These are phyloP conservation scores for Limonius californicus DNA, from an alignment of 1,140 invertebrate species.

Conservation along the genomic window DNA sequence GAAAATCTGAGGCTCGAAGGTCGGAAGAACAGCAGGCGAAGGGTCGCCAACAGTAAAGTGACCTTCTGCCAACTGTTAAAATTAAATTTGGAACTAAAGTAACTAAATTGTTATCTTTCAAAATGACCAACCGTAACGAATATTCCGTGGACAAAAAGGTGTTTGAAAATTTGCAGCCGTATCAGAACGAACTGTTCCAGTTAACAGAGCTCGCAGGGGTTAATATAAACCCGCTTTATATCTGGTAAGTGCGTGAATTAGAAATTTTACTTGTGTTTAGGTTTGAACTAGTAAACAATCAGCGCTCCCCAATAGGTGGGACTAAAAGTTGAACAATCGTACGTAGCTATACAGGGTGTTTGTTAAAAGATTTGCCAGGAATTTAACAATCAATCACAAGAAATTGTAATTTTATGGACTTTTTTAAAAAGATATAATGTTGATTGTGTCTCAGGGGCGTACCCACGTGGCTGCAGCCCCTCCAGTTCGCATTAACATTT, in stretches of 20 bases:
- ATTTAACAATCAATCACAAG: neutral
- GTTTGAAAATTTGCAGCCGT: slow-evolving; percentile 22
- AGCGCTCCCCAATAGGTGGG: too few species aligned
- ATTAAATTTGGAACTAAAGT: too few species aligned
- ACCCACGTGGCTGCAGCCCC: too few species aligned
- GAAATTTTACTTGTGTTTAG: too few species aligned
- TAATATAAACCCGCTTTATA: slow-evolving; percentile 17
- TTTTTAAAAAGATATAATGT: too few species aligned
- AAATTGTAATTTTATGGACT: neutral
- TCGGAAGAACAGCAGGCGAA: neutral
- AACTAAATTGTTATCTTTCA: slow-evolving; percentile 1
- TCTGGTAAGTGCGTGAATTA: neutral
- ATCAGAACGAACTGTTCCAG: slow-evolving; percentile 28
- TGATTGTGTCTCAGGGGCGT: too few species aligned
- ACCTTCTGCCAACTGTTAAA: too few species aligned
- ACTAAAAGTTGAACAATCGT: too few species aligned
- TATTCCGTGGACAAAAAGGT: slow-evolving; percentile 8
- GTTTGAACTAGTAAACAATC: too few species aligned
- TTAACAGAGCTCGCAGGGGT: slow-evolving; percentile 27
- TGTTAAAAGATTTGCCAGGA: neutral
- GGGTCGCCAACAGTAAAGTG: too few species aligned
- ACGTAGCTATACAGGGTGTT: neutral
- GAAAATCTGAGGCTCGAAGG: neutral
- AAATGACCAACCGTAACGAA: slow-evolving; percentile 14
- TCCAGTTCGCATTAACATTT: too few species aligned